Percentiles rank a stretch among this genome's conserved stretches.
phyloP scores from a whole-genome alignment of 1,140 invertebrate genomes.

The Formica selysi region DNA sequence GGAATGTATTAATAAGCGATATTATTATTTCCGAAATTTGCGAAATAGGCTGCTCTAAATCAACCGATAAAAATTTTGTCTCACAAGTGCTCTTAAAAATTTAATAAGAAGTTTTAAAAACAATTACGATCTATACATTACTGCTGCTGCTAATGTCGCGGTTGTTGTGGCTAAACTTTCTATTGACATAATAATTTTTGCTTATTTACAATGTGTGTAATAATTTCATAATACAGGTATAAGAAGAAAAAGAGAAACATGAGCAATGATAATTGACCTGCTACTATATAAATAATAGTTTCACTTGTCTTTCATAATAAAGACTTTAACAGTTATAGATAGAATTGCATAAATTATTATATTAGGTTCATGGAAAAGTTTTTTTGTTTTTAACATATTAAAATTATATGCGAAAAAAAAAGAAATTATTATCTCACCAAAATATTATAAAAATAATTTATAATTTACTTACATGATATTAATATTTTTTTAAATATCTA shows the following conservation, averaged over 20 bases:
- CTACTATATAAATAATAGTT: not conserved
- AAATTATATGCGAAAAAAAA: no score
- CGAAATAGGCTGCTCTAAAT: not conserved
- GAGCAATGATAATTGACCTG: not conserved
- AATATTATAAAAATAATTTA: no score
- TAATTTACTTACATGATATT: no score
- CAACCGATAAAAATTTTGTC: not conserved
- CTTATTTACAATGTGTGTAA: conserved; percentile 48
- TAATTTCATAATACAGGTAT: conserved; percentile 68
- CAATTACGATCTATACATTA: not conserved
- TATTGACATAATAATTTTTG: conserved; percentile 78
- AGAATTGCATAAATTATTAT: not conserved
- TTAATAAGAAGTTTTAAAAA: not conserved
- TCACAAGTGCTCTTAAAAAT: not conserved
- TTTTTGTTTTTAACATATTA: no score
- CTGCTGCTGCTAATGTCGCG: not conserved
- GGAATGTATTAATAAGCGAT: not conserved
- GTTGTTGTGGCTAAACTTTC: conserved; percentile 73
- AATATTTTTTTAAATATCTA: no score
- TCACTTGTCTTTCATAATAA: not conserved
- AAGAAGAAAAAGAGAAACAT: conserved; percentile 6
- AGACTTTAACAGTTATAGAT: not conserved
- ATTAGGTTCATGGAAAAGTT: not conserved
- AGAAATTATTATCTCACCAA: no score
- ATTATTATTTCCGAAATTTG: conserved; percentile 14